A percentile compares a stretch with the other conserved stretches of the same genome.
phyloP scores from a whole-genome alignment of 1,140 invertebrate species.

The Papilio machaon region DNA sequence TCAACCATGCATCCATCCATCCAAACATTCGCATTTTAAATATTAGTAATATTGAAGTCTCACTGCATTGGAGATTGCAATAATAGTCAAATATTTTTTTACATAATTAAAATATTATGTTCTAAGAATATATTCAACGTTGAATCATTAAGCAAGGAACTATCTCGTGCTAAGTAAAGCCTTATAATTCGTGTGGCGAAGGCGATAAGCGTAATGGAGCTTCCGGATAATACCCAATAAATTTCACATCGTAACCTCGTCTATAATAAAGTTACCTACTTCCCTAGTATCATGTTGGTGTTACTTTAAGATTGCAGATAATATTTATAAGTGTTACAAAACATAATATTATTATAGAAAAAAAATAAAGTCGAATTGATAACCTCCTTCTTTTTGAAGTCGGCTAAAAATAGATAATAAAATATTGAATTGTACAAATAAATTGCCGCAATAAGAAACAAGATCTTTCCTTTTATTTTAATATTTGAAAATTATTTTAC shows the following conservation, averaged over 20 bases:
- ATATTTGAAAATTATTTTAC: too few species aligned
- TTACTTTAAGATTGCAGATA: background rate
- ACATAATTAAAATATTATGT: background rate
- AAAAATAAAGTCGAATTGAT: too few species aligned
- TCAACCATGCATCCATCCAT: too few species aligned
- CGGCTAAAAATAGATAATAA: too few species aligned
- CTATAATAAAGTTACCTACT: background rate
- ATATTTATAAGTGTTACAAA: too few species aligned
- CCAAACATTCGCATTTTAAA: too few species aligned
- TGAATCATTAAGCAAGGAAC: background rate
- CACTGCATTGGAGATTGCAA: too few species aligned
- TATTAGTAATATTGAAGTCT: too few species aligned
- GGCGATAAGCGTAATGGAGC: constrained; percentile 14
- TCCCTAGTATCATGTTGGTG: background rate
- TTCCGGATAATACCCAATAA: constrained; percentile 22
- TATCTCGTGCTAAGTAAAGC: constrained; percentile 1
- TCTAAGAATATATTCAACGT: background rate
- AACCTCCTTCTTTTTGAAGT: too few species aligned
- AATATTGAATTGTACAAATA: too few species aligned
- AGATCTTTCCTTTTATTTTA: too few species aligned
- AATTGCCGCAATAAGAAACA: background rate
- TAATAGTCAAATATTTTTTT: background rate
- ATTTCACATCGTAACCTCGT: constrained; percentile 9
- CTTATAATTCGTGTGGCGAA: constrained; percentile 21
- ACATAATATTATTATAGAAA: too few species aligned